Conservation (phyloP, 2,888 invertebrate species). For the Agonopterix subpropinquella region DNA sequence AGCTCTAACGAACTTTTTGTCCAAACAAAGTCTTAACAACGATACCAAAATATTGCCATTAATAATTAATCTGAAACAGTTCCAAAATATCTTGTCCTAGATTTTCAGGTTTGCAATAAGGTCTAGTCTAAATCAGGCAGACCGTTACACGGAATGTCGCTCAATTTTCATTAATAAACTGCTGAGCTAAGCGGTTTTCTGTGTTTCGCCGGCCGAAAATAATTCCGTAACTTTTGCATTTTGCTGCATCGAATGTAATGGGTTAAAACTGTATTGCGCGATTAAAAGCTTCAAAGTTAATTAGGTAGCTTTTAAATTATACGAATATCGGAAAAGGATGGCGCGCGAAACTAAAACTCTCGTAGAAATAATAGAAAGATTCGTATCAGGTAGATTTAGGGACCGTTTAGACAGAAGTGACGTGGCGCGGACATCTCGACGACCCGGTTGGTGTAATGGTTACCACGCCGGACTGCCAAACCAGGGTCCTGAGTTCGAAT, state of each 20-base stretch:
- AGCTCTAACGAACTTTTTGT: too few relatives aligned
- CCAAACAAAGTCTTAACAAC: too few relatives aligned
- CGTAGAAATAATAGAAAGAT: too few relatives aligned
- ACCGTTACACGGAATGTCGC: constrained; percentile 57
- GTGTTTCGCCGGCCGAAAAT: constrained; percentile 58
- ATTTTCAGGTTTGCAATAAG: constrained; percentile 36
- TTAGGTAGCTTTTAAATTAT: constrained; percentile 7
- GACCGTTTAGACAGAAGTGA: too few relatives aligned
- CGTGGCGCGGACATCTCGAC: too few relatives aligned
- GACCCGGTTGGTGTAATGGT: too few relatives aligned
- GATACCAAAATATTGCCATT: too few relatives aligned
- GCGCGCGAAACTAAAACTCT: too few relatives aligned
- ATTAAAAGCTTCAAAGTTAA: constrained; percentile 9
- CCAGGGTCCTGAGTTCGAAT: too few relatives aligned
- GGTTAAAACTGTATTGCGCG: constrained; percentile 12
- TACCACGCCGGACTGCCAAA: too few relatives aligned
- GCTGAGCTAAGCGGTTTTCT: constrained; percentile 69
- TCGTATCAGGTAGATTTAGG: too few relatives aligned
- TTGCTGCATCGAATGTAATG: constrained; percentile 29
- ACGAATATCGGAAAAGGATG: constrained; percentile 1
- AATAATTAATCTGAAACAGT: not conserved
- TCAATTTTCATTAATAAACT: constrained; percentile 73
- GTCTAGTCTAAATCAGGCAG: constrained; percentile 52
- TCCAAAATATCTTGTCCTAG: constrained; percentile 60
- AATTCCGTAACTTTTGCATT: constrained; percentile 22